These are phyloP conservation scores for Hololepta plana DNA, from an alignment of 2,888 invertebrate species.

Conservation along the genomic window DNA sequence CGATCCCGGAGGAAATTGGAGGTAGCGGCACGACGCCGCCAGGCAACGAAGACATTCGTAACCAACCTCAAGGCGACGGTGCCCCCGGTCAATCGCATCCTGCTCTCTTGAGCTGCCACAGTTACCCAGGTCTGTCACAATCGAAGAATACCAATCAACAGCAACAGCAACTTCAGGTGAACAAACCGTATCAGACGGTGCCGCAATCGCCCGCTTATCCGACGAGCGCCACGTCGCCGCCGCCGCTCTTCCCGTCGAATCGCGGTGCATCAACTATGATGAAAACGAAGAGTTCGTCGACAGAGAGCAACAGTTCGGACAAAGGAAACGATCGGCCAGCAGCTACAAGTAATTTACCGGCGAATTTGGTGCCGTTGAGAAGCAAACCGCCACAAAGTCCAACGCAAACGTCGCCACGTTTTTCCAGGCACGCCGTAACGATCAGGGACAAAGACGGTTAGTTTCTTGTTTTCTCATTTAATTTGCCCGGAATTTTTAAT, in stretches of 20 bases:
- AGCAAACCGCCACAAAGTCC: slow-evolving; percentile 47
- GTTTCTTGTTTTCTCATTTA: too few species aligned
- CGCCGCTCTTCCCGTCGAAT: background rate
- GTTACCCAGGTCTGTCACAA: slow-evolving; percentile 29
- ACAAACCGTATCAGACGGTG: slow-evolving; percentile 24
- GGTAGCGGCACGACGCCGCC: slow-evolving; percentile 52
- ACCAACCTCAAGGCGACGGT: slow-evolving; percentile 17
- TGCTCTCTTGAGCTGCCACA: slow-evolving; percentile 28
- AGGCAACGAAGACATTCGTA: slow-evolving; percentile 29
- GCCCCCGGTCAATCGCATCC: too few species aligned
- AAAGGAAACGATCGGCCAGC: slow-evolving; percentile 13
- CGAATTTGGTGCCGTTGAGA: slow-evolving; percentile 20
- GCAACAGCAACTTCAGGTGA: slow-evolving; percentile 5
- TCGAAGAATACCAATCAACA: slow-evolving; percentile 14
- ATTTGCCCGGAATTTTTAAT: too few species aligned
- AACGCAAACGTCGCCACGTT: slow-evolving; percentile 37
- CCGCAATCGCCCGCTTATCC: slow-evolving; percentile 33
- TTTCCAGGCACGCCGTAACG: slow-evolving; percentile 19
- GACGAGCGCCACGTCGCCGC: too few species aligned
- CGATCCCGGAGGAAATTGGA: slow-evolving; percentile 76
- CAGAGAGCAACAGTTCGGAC: slow-evolving; percentile 10
- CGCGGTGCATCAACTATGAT: background rate
- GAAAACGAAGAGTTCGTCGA: slow-evolving; percentile 4
- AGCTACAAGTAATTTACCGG: slow-evolving; percentile 14
- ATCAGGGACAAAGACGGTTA: slow-evolving; percentile 3